These are phyloP conservation scores for Elgaria multicarinata DNA, from an alignment of 2,113 vertebrate genomes.

Conservation along the genomic window DNA sequence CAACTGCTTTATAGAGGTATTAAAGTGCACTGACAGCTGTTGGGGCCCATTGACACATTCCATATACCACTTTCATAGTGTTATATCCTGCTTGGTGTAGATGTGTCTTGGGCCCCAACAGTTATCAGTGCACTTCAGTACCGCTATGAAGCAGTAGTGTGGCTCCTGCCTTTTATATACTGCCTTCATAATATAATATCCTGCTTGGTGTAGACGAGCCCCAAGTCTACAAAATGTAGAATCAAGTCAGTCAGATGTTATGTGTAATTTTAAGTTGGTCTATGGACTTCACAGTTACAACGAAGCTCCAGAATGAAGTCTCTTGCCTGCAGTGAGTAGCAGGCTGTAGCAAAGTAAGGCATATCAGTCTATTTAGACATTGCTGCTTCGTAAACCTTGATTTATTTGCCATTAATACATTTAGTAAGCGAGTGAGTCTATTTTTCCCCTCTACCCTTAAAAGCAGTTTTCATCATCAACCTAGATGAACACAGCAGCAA, in stretches of 20 bases:
- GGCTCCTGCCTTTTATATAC: too few relatives aligned
- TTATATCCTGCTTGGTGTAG: too few relatives aligned
- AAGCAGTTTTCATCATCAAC: slow-evolving; percentile 12
- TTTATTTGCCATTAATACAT: slow-evolving; percentile 12
- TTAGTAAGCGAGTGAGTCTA: background rate
- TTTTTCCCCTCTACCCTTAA: background rate
- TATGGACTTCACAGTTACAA: background rate
- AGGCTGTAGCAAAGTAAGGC: background rate
- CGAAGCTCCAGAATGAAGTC: background rate
- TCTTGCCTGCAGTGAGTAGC: background rate
- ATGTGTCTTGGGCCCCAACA: too few relatives aligned
- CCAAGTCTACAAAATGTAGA: background rate
- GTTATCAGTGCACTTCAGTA: too few relatives aligned
- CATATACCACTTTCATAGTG: too few relatives aligned
- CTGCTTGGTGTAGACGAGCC: too few relatives aligned
- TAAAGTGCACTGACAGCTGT: too few relatives aligned
- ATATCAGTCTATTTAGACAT: background rate
- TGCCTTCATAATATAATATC: too few relatives aligned
- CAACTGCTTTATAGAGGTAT: too few relatives aligned
- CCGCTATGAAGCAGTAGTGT: too few relatives aligned
- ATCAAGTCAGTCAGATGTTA: too few relatives aligned
- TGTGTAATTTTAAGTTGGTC: background rate
- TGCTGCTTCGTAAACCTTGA: slow-evolving; percentile 19
- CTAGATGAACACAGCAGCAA: slow-evolving; percentile 22
- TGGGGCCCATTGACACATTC: too few relatives aligned